A percentile compares a stretch with the other conserved stretches of the same genome.
Conservation (phyloP, 2,888 invertebrate genomes). For the Acrobasis consociella region DNA sequence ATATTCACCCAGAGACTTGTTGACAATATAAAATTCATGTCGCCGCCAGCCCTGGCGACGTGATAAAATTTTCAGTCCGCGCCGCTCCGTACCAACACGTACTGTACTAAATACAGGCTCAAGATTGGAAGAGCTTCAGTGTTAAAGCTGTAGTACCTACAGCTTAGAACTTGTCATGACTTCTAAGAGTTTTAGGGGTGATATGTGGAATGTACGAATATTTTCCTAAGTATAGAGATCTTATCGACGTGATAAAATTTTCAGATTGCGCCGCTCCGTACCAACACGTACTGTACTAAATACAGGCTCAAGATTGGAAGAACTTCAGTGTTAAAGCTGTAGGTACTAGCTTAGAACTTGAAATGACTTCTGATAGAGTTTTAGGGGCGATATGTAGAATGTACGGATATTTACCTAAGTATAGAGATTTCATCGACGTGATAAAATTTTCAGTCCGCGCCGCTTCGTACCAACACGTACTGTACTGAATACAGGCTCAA, state of each 20-base stretch:
- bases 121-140: not conserved
- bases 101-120: conserved; percentile 2
- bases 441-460: conserved; percentile 1
- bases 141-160: not conserved
- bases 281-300: not conserved
- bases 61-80: conserved; percentile 1
- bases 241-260: not conserved
- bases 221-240: too few relatives aligned
- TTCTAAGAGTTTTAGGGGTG: too few relatives aligned
- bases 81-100: not conserved
- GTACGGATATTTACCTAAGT: too few relatives aligned
- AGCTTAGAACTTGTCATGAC: too few relatives aligned
- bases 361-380: too few relatives aligned
- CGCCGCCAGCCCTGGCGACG: not conserved
- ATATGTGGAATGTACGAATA: too few relatives aligned
- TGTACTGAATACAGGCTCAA: conserved; percentile 2
- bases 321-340: not conserved
- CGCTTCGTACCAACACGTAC: not conserved
- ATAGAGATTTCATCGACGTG: too few relatives aligned
- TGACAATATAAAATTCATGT: conserved; percentile 1
- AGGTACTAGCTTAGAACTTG: too few relatives aligned
- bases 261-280: not conserved
- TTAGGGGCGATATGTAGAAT: too few relatives aligned
- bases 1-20: not conserved
- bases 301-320: not conserved